phyloP scores from a whole-genome alignment of 2,797 vertebrate species.

The Neosilurus mollespiculum region DNA sequence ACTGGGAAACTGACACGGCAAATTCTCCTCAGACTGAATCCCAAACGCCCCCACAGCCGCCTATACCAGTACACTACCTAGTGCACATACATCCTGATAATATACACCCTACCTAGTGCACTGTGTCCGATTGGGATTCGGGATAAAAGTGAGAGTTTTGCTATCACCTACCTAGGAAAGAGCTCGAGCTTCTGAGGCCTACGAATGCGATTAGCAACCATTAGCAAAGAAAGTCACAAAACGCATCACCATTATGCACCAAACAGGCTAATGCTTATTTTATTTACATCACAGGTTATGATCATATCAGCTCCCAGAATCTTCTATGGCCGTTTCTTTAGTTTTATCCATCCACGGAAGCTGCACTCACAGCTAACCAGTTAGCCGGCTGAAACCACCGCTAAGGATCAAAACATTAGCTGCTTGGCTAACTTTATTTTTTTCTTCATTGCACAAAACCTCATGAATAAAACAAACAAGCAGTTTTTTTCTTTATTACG shows the following conservation, averaged over 20 bases:
- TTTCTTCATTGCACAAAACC: background rate
- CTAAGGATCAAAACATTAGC: background rate
- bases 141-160: constrained; percentile 1
- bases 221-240: background rate
- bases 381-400: background rate
- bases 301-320: background rate
- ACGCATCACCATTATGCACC: too few relatives aligned
- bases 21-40: background rate
- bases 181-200: background rate
- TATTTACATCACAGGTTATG: too few relatives aligned
- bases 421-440: background rate
- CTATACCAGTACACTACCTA: background rate
- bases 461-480: too few relatives aligned
- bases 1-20: background rate
- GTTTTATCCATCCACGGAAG: background rate
- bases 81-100: too few relatives aligned
- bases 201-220: constrained; percentile 3
- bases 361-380: background rate
- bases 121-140: background rate
- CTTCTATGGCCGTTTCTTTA: too few relatives aligned
- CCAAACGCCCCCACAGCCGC: background rate
- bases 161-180: background rate
- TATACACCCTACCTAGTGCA: background rate
- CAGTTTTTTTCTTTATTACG: background rate
- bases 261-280: background rate